Evolutionary conservation across 2,797 vertebrate species (phyloP), one percentile per base, ranked within the genome.

Genomic region (Melanotaenia trifasciata): DNA sequence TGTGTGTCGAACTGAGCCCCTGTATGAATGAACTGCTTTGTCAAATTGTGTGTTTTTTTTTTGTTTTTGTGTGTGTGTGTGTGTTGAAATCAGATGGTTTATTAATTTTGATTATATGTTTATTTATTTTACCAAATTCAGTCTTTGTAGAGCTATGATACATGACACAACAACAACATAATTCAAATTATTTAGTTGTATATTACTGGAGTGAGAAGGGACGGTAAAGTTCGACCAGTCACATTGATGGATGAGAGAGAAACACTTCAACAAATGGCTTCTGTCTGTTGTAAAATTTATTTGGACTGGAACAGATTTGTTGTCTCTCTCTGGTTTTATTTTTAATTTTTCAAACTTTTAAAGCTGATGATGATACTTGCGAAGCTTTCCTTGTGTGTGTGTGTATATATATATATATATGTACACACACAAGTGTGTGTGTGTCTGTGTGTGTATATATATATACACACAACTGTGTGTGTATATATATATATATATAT

Each of bases 281-380:
- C 54, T 47, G 45, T 73, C 45, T 26, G 57, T 32, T 53, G 56
- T 40, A 26, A 24, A 40, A 4, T 66, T 5, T 36, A 47, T 61
- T 79, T 43, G 65, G 50, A 71, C 38, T 20, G 3, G 16, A 72
- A 3, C 28, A 2, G 12, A 24, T 68, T 70, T 6, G 32, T 38
- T 72, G 67, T 43, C 64, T 30, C 65, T 64, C 5, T 47, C 35
- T 54, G 20, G 16, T 32, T 74, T 64, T 80, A 16, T 68, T 75
- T 75, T 43, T 5, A 1, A 43, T 12, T 64, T 5, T 32, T 61
- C 51, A 62, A 72, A 64, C 5, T 64, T 64, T 16, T 58, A 71
- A 74, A 72, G 26, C 32, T 30, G 32, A 66, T 10, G 58, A 18
- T 90, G 84, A 69, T 61, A 76, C 53, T 81, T 74, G 28, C 3